These are phyloP conservation scores for Ornithoptera priamus DNA, from an alignment of 2,888 invertebrate genomes.

Conservation along the genomic window DNA sequence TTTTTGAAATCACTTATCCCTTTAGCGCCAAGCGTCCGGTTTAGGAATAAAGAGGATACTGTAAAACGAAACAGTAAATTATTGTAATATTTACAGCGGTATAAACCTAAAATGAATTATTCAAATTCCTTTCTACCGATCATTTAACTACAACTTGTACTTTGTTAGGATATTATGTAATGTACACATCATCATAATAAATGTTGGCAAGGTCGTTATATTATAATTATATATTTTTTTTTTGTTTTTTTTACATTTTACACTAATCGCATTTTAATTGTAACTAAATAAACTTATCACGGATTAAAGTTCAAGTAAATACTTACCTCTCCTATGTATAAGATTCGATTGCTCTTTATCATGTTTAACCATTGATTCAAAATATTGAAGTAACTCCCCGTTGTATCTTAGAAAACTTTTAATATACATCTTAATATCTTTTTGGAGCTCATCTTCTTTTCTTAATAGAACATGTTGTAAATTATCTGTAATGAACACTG, in stretches of 20 bases:
- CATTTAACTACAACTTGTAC: too few relatives aligned
- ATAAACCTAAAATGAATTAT: neutral
- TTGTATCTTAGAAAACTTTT: constrained; percentile 18
- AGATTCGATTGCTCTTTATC: constrained; percentile 9
- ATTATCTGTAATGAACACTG: constrained; percentile 25
- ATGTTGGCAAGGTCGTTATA: too few relatives aligned
- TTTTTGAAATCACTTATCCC: constrained; percentile 17
- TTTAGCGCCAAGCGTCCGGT: constrained; percentile 28
- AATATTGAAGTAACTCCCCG: constrained; percentile 20
- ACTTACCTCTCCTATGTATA: constrained; percentile 11
- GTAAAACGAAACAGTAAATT: constrained; percentile 28
- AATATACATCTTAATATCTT: constrained; percentile 16
- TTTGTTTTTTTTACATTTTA: too few relatives aligned
- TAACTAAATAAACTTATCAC: neutral
- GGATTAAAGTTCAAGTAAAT: constrained; percentile 1
- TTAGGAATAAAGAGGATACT: constrained; percentile 38
- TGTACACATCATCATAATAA: too few relatives aligned
- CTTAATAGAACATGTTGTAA: constrained; percentile 33
- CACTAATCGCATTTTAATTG: neutral
- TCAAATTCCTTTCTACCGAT: neutral
- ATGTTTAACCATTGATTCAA: constrained; percentile 18
- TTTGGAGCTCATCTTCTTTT: constrained; percentile 28
- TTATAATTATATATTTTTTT: too few relatives aligned
- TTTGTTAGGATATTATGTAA: too few relatives aligned
- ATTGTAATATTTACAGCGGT: neutral